Evolutionary conservation across 2,888 invertebrate genomes (phyloP).

Genomic region (Perizoma affinitatum): DNA sequence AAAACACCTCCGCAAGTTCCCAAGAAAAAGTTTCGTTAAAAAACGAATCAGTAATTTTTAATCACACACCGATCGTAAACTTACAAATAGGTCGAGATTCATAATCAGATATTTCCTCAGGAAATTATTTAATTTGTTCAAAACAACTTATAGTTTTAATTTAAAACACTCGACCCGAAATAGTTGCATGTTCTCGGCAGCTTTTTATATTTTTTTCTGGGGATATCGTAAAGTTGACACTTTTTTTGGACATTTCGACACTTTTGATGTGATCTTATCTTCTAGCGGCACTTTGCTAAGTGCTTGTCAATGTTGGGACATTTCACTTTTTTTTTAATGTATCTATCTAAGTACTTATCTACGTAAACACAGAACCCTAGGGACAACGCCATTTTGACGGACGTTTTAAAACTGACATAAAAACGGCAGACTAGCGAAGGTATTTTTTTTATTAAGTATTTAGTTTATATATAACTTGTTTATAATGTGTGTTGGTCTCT

Average conservation of each 20-base stretch:
- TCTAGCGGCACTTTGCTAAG: conserved; percentile 57
- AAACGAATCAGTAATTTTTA: conserved; percentile 1
- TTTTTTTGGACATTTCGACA: conserved; percentile 58
- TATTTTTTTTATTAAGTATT: no score
- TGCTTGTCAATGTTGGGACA: conserved; percentile 58
- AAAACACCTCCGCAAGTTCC: no score
- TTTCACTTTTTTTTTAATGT: conserved; percentile 18
- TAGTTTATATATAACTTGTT: no score
- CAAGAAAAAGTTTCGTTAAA: not conserved
- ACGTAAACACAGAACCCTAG: not conserved
- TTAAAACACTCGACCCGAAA: conserved; percentile 63
- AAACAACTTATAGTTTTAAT: conserved; percentile 62
- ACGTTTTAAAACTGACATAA: no score
- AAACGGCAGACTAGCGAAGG: no score
- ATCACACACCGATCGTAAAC: conserved; percentile 42
- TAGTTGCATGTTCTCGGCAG: conserved; percentile 45
- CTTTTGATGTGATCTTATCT: conserved; percentile 46
- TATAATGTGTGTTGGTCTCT: no score
- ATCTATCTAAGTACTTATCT: no score
- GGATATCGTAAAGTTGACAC: conserved; percentile 69
- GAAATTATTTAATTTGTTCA: conserved; percentile 70
- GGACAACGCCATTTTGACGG: not conserved
- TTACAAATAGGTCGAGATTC: conserved; percentile 53
- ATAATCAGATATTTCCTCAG: conserved; percentile 72
- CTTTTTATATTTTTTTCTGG: conserved; percentile 57